Evolutionary conservation across 2,113 vertebrate genomes (phyloP).

Genomic region (Indri indri): DNA sequence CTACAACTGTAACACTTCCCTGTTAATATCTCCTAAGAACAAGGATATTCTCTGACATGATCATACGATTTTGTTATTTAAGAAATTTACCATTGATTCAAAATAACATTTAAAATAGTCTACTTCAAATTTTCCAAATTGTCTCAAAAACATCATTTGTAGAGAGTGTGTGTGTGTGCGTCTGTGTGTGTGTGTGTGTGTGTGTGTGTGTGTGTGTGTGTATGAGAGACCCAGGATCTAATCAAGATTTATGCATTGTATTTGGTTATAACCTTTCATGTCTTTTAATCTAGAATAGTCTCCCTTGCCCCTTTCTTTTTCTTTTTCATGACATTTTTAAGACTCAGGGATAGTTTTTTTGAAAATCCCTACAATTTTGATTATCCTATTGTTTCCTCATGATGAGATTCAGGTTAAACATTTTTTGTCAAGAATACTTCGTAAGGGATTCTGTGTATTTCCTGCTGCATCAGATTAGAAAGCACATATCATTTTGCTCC

Average conservation of each 20-base stretch:
- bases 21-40: not conserved
- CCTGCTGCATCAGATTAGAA: not conserved
- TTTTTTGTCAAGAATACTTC: not conserved
- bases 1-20: not conserved
- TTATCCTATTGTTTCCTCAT: not conserved
- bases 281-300: not conserved
- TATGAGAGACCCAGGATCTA: not conserved
- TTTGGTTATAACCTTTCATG: not conserved
- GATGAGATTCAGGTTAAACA: not conserved
- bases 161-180: not conserved
- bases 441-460: not conserved
- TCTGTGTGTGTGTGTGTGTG: too few species aligned
- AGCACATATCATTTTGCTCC: not conserved
- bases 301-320: not conserved
- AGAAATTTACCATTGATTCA: not conserved
- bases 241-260: not conserved
- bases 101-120: not conserved
- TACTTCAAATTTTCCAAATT: not conserved
- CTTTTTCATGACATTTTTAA: constrained; percentile 24
- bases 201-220: too few species aligned
- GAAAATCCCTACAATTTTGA: not conserved
- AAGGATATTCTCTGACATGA: not conserved
- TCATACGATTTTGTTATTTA: not conserved
- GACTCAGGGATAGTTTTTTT: not conserved
- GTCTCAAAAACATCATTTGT: not conserved